A percentile compares a stretch with the other conserved stretches of the same genome.
These are phyloP conservation scores for Brachionus asplanchnoidis DNA, from an alignment of 1,140 invertebrate species.

Conservation along the genomic window DNA sequence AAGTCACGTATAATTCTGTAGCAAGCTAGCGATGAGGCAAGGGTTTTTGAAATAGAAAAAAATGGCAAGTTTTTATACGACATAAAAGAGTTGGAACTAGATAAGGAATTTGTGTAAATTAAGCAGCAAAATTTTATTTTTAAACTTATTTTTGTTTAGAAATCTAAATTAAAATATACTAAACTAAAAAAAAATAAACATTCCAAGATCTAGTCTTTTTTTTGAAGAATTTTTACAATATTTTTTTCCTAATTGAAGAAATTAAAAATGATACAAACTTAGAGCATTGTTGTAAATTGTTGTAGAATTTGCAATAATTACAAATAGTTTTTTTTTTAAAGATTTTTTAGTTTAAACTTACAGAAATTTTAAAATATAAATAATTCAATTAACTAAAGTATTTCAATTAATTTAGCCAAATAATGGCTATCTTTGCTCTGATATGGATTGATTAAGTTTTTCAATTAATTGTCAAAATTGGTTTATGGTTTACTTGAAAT, in stretches of 20 bases:
- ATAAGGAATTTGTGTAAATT: conserved; percentile 15
- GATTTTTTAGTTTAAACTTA: background rate
- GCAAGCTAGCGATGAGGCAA: background rate
- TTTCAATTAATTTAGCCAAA: background rate
- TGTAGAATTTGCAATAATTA: background rate
- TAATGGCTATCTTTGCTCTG: background rate
- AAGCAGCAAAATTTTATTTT: conserved; percentile 9
- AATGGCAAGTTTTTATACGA: background rate
- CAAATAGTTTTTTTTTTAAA: background rate
- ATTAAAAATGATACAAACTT: background rate
- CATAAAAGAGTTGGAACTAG: background rate
- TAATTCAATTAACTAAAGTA: background rate
- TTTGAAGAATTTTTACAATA: background rate
- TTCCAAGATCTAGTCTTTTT: conserved; percentile 18
- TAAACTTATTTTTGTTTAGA: conserved; percentile 30
- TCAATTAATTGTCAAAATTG: background rate
- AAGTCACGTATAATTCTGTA: background rate
- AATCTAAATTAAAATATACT: conserved; percentile 17
- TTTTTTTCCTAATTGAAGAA: background rate
- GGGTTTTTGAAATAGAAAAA: background rate
- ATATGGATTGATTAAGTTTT: background rate
- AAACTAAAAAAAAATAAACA: conserved; percentile 6
- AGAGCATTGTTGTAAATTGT: background rate
- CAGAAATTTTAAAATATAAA: background rate
- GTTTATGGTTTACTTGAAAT: background rate